Evolutionary conservation across 2,113 vertebrate species (phyloP).

Genomic region (Sceloporus undulatus): DNA sequence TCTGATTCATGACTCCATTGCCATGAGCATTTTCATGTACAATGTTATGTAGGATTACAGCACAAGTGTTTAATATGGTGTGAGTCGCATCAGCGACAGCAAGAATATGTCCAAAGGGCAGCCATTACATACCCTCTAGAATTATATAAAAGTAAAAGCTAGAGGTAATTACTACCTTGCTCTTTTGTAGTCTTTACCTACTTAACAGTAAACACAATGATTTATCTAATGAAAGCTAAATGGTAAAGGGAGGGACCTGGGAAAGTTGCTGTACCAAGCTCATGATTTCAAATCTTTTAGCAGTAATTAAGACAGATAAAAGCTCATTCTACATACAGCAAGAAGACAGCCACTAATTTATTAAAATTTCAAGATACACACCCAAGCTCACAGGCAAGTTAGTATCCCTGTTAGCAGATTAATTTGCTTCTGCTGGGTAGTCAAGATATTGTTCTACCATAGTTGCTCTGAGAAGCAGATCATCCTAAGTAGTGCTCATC

Average conservation of each 20-base stretch:
- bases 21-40: constrained; percentile 26
- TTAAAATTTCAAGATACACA: constrained; percentile 61
- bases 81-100: constrained; percentile 56
- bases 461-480: constrained; percentile 14
- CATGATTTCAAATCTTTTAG: constrained; percentile 67
- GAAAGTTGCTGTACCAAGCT: constrained; percentile 52
- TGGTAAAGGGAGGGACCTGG: constrained; percentile 51
- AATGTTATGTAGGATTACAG: constrained; percentile 9
- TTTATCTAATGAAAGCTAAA: constrained; percentile 54
- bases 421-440: constrained; percentile 35
- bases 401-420: constrained; percentile 7
- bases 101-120: constrained; percentile 63
- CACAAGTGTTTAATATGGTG: constrained; percentile 56
- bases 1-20: constrained; percentile 19
- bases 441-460: constrained; percentile 17
- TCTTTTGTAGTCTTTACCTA: constrained; percentile 22
- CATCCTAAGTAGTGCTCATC: not conserved
- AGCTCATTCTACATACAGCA: constrained; percentile 29
- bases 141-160: constrained; percentile 34
- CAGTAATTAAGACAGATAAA: constrained; percentile 29
- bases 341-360: constrained; percentile 47
- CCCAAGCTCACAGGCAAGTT: constrained; percentile 32
- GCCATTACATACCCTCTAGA: constrained; percentile 24
- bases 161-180: constrained; percentile 29
- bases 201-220: constrained; percentile 59